Evolutionary conservation across 1,140 invertebrate genomes (phyloP).

Genomic region (Drosophila arawakana): DNA sequence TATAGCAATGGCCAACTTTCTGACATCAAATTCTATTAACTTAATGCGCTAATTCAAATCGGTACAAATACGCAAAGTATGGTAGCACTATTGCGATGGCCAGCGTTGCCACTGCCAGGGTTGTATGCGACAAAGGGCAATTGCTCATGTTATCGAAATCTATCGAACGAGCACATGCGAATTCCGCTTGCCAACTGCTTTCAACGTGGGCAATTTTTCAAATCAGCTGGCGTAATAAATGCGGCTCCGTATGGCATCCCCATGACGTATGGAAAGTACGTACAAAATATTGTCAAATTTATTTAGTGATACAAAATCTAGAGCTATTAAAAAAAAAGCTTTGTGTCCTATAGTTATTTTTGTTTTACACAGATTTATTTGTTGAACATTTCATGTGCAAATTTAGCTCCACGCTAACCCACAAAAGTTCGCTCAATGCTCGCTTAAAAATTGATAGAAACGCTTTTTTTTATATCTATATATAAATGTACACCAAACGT

Average conservation of each 20-base stretch:
- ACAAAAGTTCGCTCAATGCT: conserved; percentile 36
- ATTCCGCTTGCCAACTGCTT: not conserved
- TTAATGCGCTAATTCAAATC: conserved; percentile 22
- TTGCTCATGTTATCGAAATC: conserved; percentile 7
- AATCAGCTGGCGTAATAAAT: conserved; percentile 11
- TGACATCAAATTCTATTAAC: not conserved
- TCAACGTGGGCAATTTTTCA: not conserved
- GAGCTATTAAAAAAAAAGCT: conserved; percentile 46
- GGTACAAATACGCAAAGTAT: not conserved
- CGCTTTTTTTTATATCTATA: conserved; percentile 28
- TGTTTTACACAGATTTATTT: conserved; percentile 52
- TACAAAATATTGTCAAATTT: conserved; percentile 39
- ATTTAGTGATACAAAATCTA: conserved; percentile 39
- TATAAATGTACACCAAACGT: conserved; percentile 50
- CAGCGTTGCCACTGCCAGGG: not conserved
- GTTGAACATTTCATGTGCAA: conserved; percentile 40
- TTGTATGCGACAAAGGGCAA: not conserved
- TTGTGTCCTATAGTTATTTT: conserved; percentile 44
- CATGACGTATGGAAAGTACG: conserved; percentile 10
- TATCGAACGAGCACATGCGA: not conserved
- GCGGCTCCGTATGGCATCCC: not conserved
- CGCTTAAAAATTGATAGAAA: conserved; percentile 48
- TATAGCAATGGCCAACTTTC: not conserved
- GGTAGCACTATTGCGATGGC: conserved; percentile 7
- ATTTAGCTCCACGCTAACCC: conserved; percentile 27